Conservation (phyloP, 2,797 vertebrate species). For the Pempheris klunzingeri region DNA sequence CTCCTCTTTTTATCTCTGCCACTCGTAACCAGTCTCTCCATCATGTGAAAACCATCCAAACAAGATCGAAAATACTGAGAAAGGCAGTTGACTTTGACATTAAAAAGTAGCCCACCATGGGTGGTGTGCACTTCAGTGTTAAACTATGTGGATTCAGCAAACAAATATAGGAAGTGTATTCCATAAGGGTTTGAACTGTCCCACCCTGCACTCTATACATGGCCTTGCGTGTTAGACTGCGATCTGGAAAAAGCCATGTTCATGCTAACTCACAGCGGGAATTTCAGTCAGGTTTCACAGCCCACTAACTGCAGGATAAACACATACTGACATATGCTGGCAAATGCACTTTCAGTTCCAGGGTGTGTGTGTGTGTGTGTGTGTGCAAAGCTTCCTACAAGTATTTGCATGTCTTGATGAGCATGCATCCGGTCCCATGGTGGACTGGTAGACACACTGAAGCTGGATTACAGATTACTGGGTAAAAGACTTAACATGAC, state of each 20-base stretch:
- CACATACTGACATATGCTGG: conserved; percentile 34
- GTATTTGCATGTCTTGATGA: conserved; percentile 7
- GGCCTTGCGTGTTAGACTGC: conserved; percentile 24
- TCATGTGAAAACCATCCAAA: not conserved
- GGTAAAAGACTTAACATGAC: not conserved
- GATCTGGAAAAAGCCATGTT: conserved; percentile 16
- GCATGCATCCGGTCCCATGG: not conserved
- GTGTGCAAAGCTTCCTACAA: not conserved
- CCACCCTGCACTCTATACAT: not conserved
- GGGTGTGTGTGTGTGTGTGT: not conserved
- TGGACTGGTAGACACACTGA: not conserved
- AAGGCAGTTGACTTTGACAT: not conserved
- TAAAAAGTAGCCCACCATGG: not conserved
- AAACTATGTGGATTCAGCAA: conserved; percentile 15
- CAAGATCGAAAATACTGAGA: not conserved
- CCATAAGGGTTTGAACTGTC: not conserved
- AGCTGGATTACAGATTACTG: not conserved
- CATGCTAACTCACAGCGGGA: conserved; percentile 23
- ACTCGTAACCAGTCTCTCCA: not conserved
- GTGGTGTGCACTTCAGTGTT: not conserved
- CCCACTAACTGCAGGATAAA: conserved; percentile 54
- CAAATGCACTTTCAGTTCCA: conserved; percentile 1
- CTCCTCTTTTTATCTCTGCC: not conserved
- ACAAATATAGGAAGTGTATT: conserved; percentile 15
- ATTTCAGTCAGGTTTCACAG: conserved; percentile 43